Percentiles rank a stretch among this genome's conserved stretches.
phyloP scores from a whole-genome alignment of 2,113 vertebrate species.

The Microcebus tavaratra region DNA sequence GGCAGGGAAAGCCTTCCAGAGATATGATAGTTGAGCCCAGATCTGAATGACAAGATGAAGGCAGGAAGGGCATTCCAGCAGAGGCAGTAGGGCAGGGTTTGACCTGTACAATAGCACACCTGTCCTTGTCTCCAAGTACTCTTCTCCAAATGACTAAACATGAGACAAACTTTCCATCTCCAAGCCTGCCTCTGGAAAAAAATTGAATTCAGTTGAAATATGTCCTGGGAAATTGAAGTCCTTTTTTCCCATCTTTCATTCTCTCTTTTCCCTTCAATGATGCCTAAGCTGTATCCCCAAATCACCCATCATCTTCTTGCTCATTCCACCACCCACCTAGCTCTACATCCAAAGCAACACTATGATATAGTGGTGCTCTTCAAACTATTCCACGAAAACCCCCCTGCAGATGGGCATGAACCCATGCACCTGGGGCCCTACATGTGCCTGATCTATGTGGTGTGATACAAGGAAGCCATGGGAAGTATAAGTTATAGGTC shows the following conservation, averaged over 20 bases:
- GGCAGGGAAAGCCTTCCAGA: not conserved
- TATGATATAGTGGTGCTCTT: not conserved
- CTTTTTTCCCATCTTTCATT: not conserved
- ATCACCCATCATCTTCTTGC: not conserved
- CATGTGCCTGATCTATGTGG: not conserved
- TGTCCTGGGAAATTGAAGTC: not conserved
- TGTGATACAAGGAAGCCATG: not conserved
- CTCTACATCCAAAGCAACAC: not conserved
- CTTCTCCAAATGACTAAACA: not conserved
- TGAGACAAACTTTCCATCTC: not conserved
- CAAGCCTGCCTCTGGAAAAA: not conserved
- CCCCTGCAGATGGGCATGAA: not conserved
- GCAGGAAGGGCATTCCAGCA: not conserved
- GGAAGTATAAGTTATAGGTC: not conserved
- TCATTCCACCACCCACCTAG: not conserved
- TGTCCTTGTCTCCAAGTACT: not conserved
- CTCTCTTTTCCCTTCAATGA: not conserved
- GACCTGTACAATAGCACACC: not conserved
- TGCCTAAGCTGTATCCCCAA: not conserved
- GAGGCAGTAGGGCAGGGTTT: not conserved
- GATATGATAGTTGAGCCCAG: not conserved
- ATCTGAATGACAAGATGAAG: not conserved
- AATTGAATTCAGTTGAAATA: not conserved
- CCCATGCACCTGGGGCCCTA: rapidly evolving
- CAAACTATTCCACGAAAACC: not conserved